Evolutionary conservation across 2,797 vertebrate species (phyloP), one percentile per base, ranked within the genome.

Genomic region (Sandelia bainsii): DNA sequence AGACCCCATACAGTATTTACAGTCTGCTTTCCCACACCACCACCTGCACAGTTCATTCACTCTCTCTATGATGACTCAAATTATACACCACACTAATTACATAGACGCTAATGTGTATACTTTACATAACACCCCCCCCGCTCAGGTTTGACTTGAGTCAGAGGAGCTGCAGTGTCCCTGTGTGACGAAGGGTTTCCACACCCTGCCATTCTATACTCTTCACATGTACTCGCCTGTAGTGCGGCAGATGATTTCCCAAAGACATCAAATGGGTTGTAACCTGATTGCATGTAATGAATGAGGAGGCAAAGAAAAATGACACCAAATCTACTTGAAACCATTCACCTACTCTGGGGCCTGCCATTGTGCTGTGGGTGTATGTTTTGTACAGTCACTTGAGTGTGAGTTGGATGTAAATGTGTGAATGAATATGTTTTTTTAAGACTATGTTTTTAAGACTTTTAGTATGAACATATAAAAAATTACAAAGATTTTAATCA

Each of bases 241-340:
- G 70, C 53, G 40, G 42, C 37, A 39, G 49, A 58, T 66, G 61
- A 53, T 82, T 85, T 82, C 72, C 85, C 72, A 75, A 82, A 80
- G 62, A 69, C 59, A 82, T 72, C 37, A 84, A 81, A 68, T 79
- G 69, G 83, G 85, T 80, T 81, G 52, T 3, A 75, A 86, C 87
- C 87, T 82, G 81, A 74, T 87, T 89, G 56, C 9, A 59, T 46
- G 20, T 17, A 63, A 39, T 83, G 82, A 79, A 78, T 69, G 73
- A 67, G 54, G 52, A 84, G 46, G 65, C 40, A 20, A 62, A 75
- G 71, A 52, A 68, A 78, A 79, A 64, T 4, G 82, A 91, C 74
- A 89, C 54, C 23, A 19, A 27, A 67, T 73, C 65, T 68, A 72
- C 76, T 79, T 77, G 86, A 88, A 75, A 87, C 46, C 42, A 64